These are phyloP conservation scores for Pseudomyrmex concolor DNA, from an alignment of 1,140 invertebrate genomes.

Conservation along the genomic window DNA sequence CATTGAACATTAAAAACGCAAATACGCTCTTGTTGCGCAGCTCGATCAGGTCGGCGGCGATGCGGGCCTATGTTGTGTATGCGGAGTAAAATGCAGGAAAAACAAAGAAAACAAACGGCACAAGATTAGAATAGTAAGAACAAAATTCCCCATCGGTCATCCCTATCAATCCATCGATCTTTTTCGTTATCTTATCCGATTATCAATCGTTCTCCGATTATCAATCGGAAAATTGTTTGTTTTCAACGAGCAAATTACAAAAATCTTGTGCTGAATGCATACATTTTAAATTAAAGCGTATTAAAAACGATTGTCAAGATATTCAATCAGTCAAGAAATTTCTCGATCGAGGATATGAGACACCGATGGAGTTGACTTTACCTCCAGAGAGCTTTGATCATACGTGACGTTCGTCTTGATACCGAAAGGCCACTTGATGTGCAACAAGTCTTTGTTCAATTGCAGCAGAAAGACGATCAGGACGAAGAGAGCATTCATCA, in stretches of 20 bases:
- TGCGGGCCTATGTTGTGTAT: slow-evolving; percentile 90
- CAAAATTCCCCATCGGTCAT: slow-evolving; percentile 63
- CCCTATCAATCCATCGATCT: slow-evolving; percentile 53
- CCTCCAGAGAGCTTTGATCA: slow-evolving; percentile 94
- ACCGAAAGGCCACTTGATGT: slow-evolving; percentile 97
- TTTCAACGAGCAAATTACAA: background rate
- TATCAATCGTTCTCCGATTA: background rate
- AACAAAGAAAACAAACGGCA: slow-evolving; percentile 68
- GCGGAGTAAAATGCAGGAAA: slow-evolving; percentile 73
- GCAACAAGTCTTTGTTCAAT: slow-evolving; percentile 97
- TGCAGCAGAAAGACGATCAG: slow-evolving; percentile 98
- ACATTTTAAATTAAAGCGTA: background rate
- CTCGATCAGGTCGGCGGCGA: slow-evolving; percentile 95
- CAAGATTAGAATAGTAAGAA: slow-evolving; percentile 72
- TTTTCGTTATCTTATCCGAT: background rate
- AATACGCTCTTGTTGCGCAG: slow-evolving; percentile 98
- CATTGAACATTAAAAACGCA: slow-evolving; percentile 99
- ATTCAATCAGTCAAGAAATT: too few relatives aligned
- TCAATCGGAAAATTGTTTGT: background rate
- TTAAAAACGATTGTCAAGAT: background rate
- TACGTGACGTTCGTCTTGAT: slow-evolving; percentile 97
- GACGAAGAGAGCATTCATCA: slow-evolving; percentile 99
- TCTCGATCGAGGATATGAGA: slow-evolving; percentile 43
- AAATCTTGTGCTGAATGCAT: background rate
- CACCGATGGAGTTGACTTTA: slow-evolving; percentile 86